Evolutionary conservation across 1,140 invertebrate species (phyloP), one percentile per base, ranked within the genome.

Genomic region (Mamestra configurata): DNA sequence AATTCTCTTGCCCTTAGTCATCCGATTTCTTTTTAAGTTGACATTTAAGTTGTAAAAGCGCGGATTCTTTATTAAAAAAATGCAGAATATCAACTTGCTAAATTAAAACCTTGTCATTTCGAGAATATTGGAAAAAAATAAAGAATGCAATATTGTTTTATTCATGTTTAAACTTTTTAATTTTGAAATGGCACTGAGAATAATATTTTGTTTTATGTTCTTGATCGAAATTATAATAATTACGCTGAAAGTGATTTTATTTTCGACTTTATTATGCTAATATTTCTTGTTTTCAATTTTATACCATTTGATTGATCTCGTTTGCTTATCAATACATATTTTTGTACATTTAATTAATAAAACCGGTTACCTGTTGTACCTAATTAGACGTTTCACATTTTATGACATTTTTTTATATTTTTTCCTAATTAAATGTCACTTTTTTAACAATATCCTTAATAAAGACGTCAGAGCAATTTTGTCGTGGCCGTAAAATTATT

Each of bases 11-110:
- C 73, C 57, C 73, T 76, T 61, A 76, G 73, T 76, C 73, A 76
- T 76, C 55, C 55, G 73, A 76, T 76, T 76, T 76, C 73, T 76
- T 76, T 73, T 61, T 37, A 43, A 43, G 18, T 75, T 75, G 72
- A 75, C 72, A 75, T 75, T 75, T 75, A 61, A 61, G 27, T 76
- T 61, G 57, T 76, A 76, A 61, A 76, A 46, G 73, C 43, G 15
- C 20, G 37, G 15, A 76, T 76, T 76, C 73, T 75, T 75, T 59
- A 61, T 76, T 59, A 43, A 57, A 73, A 61, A 73, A 72, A 55
- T 55, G 53, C 20, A 53, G 71, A 43, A 73, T 59, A 40, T 24
- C 37, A 49, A 61, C 43, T 40, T 61, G 20, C 55, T 57, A 61
- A 40, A 64, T 76, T 68, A 49, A 61, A 76, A 76, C 73, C 51